Conservation (phyloP, 2,888 invertebrate genomes). For the Harmothoe impar region DNA sequence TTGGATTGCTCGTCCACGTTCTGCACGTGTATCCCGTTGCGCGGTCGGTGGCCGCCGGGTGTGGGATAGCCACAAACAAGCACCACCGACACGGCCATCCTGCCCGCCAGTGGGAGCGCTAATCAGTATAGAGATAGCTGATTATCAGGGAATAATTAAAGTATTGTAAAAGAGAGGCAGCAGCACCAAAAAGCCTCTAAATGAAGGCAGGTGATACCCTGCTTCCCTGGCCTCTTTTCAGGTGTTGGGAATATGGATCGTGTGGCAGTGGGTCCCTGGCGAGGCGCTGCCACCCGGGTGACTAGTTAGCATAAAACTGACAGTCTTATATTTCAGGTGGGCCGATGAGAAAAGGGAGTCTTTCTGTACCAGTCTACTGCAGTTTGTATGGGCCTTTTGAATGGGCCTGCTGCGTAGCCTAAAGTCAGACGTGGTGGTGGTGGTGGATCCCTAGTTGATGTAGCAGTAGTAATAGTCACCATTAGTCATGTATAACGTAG, state of each 20-base stretch:
- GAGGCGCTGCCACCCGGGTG: background rate
- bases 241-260: background rate
- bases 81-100: background rate
- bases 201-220: background rate
- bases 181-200: background rate
- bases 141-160: constrained; percentile 26
- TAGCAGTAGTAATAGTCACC: too few relatives aligned
- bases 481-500: too few relatives aligned
- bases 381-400: too few relatives aligned
- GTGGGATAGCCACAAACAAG: constrained; percentile 17
- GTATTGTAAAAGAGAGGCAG: background rate
- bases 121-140: background rate
- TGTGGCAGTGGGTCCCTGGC: background rate
- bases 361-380: too few relatives aligned
- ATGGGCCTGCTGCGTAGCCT: too few relatives aligned
- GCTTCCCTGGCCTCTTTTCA: constrained; percentile 1
- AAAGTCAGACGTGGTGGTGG: too few relatives aligned
- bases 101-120: background rate
- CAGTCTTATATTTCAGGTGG: constrained; percentile 16
- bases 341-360: background rate
- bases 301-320: constrained; percentile 9
- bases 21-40: background rate
- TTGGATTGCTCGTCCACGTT: background rate
- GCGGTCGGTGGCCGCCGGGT: background rate
- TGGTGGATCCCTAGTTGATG: too few relatives aligned